Base-by-base conservation (phyloP, 2,797 vertebrate genomes). In the Xenops minutus region DNA sequence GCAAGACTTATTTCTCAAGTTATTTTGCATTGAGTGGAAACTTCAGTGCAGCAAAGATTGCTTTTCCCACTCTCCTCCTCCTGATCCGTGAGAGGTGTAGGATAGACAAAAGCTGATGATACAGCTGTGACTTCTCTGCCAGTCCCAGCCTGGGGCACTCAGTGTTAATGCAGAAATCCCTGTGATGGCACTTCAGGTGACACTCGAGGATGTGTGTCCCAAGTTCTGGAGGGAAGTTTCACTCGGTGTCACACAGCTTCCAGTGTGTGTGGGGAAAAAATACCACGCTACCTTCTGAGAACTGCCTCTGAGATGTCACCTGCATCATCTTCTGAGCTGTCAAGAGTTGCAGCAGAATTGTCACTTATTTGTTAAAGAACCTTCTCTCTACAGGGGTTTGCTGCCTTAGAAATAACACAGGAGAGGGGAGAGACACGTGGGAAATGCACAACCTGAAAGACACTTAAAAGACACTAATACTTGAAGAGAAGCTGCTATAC, bases 251-350 rank as follows among this genome's bases (percentile, higher is more conserved):
- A 56, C 52, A 46, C 55, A 1, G 1, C 66, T 71, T 82, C 29
- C 10, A 39, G 55, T 7, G 29, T 37, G 12, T 41, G 34, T 44
- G n/a, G 14, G 8, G 54, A 62, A 79, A 59, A 88, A 88, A n/a
- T 10, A 27, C 46, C 18, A 5, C 2, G 0, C 44, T 63, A 6
- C 63, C 29, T 78, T 90, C 44, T 82, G 69, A 78, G 79, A 74
- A 51, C 76, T 78, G 44, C 82, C 73, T 95, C 55, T 54, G 21
- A 74, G 89, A 74, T 88, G 51, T 87, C 88, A 91, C 80, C 81
- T 95, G 88, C 90, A 87, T 82, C 77, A 71, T 87, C 83, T 93
- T 79, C 86, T 89, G 49, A 91, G 62, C 67, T 91, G 71, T 92
- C 75, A 74, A 74, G 86, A 89, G 49, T 55, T 37, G 59, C 83